phyloP scores from a whole-genome alignment of 2,797 vertebrate genomes.

The Cuniculus paca region DNA sequence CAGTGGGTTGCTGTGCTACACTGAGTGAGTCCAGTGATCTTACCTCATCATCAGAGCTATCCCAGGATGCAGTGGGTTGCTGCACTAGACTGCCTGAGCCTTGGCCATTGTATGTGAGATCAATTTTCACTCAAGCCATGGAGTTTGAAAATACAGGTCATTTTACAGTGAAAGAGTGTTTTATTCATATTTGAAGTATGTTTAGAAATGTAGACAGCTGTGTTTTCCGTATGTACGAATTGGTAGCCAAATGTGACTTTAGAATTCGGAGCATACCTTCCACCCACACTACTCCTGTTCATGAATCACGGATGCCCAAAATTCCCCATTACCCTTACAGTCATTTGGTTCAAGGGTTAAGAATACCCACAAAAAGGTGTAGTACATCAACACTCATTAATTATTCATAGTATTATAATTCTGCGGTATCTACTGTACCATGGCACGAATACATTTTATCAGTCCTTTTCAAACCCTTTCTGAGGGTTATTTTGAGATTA shows the following conservation, averaged over 20 bases:
- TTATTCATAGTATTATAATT: neutral
- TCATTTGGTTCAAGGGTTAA: conserved; percentile 24
- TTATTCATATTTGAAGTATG: neutral
- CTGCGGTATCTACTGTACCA: neutral
- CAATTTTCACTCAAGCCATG: neutral
- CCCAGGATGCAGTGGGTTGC: neutral
- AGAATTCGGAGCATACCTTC: neutral
- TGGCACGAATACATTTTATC: neutral
- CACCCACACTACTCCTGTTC: neutral
- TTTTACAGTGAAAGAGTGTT: neutral
- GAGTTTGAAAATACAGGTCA: neutral
- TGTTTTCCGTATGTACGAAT: neutral
- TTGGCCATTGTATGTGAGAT: neutral
- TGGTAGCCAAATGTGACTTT: neutral
- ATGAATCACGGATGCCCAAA: neutral
- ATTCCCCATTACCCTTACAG: neutral
- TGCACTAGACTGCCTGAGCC: neutral
- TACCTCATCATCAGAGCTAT: neutral
- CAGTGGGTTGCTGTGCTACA: neutral
- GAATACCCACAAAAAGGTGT: neutral
- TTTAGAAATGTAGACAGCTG: neutral
- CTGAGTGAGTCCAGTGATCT: neutral
- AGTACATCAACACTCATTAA: neutral
- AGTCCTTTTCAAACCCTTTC: neutral
- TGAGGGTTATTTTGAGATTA: neutral